These are phyloP conservation scores for Mobula hypostoma DNA, from an alignment of 2,113 vertebrate genomes.

Conservation along the genomic window DNA sequence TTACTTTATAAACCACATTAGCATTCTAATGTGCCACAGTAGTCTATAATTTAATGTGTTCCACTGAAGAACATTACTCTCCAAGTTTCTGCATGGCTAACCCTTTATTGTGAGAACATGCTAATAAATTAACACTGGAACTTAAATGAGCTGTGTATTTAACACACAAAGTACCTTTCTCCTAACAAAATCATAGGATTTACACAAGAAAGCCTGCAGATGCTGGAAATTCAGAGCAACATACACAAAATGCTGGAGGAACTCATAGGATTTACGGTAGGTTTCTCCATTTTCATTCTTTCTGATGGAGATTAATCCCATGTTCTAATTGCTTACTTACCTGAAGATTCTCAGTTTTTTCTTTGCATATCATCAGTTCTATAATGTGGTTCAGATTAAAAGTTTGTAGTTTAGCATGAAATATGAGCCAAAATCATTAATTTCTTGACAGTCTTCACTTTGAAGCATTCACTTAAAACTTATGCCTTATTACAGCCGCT, in stretches of 20 bases:
- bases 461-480: background rate
- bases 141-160: background rate
- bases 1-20: background rate
- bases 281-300: background rate
- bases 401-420: background rate
- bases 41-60: background rate
- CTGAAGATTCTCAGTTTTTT: background rate
- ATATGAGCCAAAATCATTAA: slow-evolving; percentile 10
- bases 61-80: background rate
- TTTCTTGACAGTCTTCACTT: background rate
- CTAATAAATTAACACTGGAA: background rate
- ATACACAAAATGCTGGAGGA: too few relatives aligned
- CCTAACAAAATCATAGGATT: background rate
- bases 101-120: background rate
- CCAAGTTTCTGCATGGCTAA: background rate
- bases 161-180: background rate
- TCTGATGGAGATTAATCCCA: background rate
- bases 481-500: background rate
- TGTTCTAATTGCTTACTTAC: background rate
- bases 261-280: background rate
- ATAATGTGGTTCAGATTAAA: background rate
- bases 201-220: background rate
- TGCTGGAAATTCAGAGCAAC: too few relatives aligned
- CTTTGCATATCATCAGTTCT: background rate
- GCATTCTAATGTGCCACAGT: background rate